These are phyloP conservation scores for Vultur gryphus DNA, from an alignment of 2,797 vertebrate genomes.

Conservation along the genomic window DNA sequence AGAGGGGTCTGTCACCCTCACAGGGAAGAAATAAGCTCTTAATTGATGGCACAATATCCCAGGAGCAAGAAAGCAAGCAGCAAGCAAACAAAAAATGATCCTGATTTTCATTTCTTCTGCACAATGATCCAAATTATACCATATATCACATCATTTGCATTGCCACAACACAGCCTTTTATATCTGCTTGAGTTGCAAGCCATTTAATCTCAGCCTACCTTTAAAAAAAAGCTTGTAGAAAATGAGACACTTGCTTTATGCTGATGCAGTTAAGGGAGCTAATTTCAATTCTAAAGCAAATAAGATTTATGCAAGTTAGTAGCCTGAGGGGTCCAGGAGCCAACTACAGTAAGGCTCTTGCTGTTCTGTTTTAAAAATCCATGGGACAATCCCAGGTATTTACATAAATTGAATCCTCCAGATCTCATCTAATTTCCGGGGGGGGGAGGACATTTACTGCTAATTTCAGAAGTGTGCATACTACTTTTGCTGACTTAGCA, in stretches of 20 bases:
- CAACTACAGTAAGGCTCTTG: not conserved
- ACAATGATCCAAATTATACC: not conserved
- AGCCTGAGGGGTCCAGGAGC: not conserved
- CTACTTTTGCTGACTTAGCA: not conserved
- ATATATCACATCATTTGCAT: not conserved
- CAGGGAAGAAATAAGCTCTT: not conserved
- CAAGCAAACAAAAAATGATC: not conserved
- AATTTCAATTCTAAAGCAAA: slow-evolving; percentile 44
- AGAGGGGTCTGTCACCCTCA: not conserved
- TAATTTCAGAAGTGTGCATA: not conserved
- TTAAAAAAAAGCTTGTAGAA: not conserved
- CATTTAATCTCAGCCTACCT: slow-evolving; percentile 20
- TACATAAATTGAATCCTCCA: not conserved
- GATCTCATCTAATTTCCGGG: not conserved
- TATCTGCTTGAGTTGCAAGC: not conserved
- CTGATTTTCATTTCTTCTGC: slow-evolving; percentile 7
- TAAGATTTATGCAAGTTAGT: slow-evolving; percentile 44
- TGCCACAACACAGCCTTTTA: not conserved
- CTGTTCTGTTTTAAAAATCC: slow-evolving; percentile 19
- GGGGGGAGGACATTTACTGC: not conserved
- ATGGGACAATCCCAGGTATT: not conserved
- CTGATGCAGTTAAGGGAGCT: slow-evolving; percentile 37
- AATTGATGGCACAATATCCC: not conserved
- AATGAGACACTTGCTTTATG: slow-evolving; percentile 20
- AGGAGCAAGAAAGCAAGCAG: not conserved